Percentiles rank a stretch among this genome's conserved stretches.
These are phyloP conservation scores for Lamprotornis superbus DNA, from an alignment of 2,113 vertebrate genomes.

Conservation along the genomic window DNA sequence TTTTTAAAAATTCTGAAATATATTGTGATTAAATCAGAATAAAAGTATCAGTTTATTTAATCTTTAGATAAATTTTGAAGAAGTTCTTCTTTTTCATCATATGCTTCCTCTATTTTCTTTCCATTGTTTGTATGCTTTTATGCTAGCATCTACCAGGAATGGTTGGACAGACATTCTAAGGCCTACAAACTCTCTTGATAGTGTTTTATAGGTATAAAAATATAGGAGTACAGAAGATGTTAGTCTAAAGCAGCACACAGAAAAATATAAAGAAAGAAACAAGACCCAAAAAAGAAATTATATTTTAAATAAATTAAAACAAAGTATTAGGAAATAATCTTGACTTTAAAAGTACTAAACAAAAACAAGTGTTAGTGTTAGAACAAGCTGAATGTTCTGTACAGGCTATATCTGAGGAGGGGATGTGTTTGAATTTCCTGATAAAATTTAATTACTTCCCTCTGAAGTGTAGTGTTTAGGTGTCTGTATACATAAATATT, in stretches of 20 bases:
- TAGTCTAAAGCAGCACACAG: not conserved
- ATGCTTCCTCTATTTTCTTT: not conserved
- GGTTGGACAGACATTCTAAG: not conserved
- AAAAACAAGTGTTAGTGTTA: accelerated
- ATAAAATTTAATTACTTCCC: not conserved
- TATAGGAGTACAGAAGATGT: not conserved
- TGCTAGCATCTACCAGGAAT: not conserved
- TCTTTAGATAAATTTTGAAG: not conserved
- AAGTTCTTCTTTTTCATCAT: not conserved
- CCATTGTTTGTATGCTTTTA: not conserved
- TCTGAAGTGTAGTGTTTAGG: not conserved
- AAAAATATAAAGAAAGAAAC: not conserved
- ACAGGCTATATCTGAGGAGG: not conserved
- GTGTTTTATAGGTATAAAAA: not conserved
- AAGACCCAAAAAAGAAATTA: not conserved
- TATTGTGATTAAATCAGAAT: not conserved
- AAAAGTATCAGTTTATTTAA: not conserved
- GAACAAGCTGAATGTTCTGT: not conserved
- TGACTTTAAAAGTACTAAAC: not conserved
- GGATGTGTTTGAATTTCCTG: not conserved
- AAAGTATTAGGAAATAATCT: not conserved
- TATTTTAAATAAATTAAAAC: not conserved
- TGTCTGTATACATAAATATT: not conserved
- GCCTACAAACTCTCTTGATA: not conserved
- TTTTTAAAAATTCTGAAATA: not conserved